These are phyloP conservation scores for Pelecanoides urinatrix DNA, from an alignment of 2,113 vertebrate genomes.

Conservation along the genomic window DNA sequence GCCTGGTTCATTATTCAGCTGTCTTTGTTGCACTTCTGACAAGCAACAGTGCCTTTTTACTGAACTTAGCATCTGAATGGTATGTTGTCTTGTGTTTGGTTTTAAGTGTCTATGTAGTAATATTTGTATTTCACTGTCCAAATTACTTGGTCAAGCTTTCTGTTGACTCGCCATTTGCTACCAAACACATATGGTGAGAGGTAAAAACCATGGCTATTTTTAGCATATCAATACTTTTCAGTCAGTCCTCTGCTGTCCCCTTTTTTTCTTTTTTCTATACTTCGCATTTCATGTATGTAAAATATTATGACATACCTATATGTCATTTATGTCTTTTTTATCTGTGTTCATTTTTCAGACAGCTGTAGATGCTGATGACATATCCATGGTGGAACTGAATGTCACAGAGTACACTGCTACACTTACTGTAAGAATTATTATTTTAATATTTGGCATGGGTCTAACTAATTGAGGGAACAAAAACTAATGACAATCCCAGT, in stretches of 20 bases:
- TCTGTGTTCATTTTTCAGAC: conserved; percentile 60
- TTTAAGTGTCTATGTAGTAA: neutral
- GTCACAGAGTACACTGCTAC: conserved; percentile 41
- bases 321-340: neutral
- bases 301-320: neutral
- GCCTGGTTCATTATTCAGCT: neutral
- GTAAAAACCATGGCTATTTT: neutral
- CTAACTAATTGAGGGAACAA: neutral
- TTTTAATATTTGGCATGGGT: neutral
- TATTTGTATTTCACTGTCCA: neutral
- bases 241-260: neutral
- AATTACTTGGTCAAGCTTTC: neutral
- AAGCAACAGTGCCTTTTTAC: neutral
- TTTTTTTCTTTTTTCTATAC: neutral
- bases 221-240: neutral
- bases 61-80: neutral
- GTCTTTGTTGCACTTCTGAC: neutral
- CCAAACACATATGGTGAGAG: neutral
- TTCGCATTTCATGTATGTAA: neutral
- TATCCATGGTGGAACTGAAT: conserved; percentile 76
- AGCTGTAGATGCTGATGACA: conserved; percentile 70
- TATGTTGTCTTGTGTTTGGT: neutral
- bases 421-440: conserved; percentile 64
- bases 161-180: neutral
- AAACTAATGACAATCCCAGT: neutral